Evolutionary conservation across 2,113 vertebrate species (phyloP), one percentile per base, ranked within the genome.

Genomic region (Corythornis cristatus): DNA sequence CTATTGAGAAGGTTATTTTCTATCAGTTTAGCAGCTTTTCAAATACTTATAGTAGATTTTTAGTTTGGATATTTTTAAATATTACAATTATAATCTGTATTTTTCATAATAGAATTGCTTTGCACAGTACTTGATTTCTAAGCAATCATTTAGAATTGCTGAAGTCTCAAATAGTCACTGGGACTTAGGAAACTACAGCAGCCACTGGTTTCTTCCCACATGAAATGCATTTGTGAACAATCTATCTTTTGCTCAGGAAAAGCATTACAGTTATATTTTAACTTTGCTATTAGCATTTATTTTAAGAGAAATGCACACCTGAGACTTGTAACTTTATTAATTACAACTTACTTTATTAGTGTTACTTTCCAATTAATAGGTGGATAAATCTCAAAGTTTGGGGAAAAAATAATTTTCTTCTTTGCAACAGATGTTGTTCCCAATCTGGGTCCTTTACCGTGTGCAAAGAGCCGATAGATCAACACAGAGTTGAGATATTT

Each of bases 221-320:
- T 25, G 23, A 57, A 85, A 57, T 11, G 5, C 3, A 20, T 58
- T 23, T 20, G 6, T 15, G 17, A 43, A 26, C 0, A 23, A 67
- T 21, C 8, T 3, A 20, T 31, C 11, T 25, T 86, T 50, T 9
- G 6, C 54, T 86, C n/a, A 35, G 16, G 43, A 26, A n/a, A 72
- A 54, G 7, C 15, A 51, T 64, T 67, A 43, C 3, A 15, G 3
- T 51, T 48, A 11, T 2, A 0, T 4, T 12, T 3, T 7, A 18
- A 50, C 68, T 71, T 57, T 62, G 4, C n/a, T 50, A n/a, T 18
- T 67, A 6, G 2, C 33, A 48, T 15, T 65, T 85, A 12, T 61
- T 74, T 58, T 54, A 65, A 28, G 37, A 51, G 15, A 68, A 64
- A 56, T 33, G 9, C 7, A 37, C 8, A 37, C 9, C 18, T 43